Evolutionary conservation across 2,113 vertebrate species (phyloP), one percentile per base, ranked within the genome.

Genomic region (Urocynchramus pylzowi): DNA sequence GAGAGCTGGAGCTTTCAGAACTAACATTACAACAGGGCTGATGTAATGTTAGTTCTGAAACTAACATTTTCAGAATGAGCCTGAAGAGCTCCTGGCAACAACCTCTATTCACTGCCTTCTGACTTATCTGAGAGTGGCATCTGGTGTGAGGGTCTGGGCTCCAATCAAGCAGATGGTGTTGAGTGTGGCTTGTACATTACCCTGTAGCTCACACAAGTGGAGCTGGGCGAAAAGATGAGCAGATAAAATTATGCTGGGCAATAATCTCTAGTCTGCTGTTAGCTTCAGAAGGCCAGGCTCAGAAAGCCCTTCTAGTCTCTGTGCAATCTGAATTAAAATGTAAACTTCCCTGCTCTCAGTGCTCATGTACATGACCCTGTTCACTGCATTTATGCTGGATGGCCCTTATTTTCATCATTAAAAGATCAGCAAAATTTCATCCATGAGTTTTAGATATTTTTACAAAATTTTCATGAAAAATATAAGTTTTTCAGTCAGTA

Each of bases 11-110:
- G 65, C 49, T 82, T 49, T 82, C 24, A 4, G 37, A 60, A 4
- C 44, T 27, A 22, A 39, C 50, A 3, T 26, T 61, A 3, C 19
- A n/a, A 8, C 0, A 0, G 35, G 45, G 42, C 18, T 16, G 45
- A 37, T 28, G 30, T 7, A 44, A 70, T n/a, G n/a, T n/a, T n/a
- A n/a, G n/a, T n/a, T n/a, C n/a, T n/a, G n/a, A n/a, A n/a, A n/a
- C n/a, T n/a, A n/a, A n/a, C n/a, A n/a, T n/a, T n/a, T n/a, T n/a
- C n/a, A n/a, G n/a, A n/a, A n/a, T n/a, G n/a, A 79, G 18, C 57
- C 44, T 4, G 3, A 60, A 41, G 42, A 82, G 60, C 77, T 92
- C 10, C 0, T 50, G 47, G 31, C 54, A 77, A 4, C 45, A 53
- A 4, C 47, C 80, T 74, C 44, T 64, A 10, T 44, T 74, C 5